phyloP scores from a whole-genome alignment of 2,888 invertebrate species.

The Synergus laeviventris region DNA sequence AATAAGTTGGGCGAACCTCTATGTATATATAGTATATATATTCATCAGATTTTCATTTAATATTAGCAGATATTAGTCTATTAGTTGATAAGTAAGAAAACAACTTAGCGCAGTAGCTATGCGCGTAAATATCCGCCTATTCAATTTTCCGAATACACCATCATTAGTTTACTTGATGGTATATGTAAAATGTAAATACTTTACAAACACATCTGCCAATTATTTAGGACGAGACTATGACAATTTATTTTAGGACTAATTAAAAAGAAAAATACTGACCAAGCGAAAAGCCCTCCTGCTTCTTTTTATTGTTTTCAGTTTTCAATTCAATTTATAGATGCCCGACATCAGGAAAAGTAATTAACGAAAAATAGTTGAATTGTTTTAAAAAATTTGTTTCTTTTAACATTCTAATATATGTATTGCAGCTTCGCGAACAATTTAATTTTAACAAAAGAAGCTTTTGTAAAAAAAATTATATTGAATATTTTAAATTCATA shows the following conservation, averaged over 20 bases:
- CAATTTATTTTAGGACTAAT: slow-evolving; percentile 50
- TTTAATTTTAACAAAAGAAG: not conserved
- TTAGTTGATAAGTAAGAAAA: not conserved
- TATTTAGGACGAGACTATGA: slow-evolving; percentile 56
- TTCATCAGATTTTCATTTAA: slow-evolving; percentile 24
- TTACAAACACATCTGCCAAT: slow-evolving; percentile 56
- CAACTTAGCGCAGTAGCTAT: slow-evolving; percentile 21
- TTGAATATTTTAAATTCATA: too few relatives aligned
- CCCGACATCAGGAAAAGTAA: not conserved
- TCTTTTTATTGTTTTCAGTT: slow-evolving; percentile 12
- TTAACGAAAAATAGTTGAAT: too few relatives aligned
- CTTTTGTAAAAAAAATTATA: not conserved
- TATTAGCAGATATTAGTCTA: too few relatives aligned
- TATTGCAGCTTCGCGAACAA: not conserved
- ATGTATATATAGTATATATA: slow-evolving; percentile 20
- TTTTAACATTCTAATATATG: not conserved
- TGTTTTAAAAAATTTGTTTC: too few relatives aligned
- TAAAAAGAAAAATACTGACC: slow-evolving; percentile 31
- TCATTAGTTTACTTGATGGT: slow-evolving; percentile 46
- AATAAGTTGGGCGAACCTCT: not conserved
- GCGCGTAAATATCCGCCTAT: slow-evolving; percentile 44
- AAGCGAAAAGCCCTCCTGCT: slow-evolving; percentile 8
- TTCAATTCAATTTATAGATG: not conserved
- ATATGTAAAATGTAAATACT: slow-evolving; percentile 43
- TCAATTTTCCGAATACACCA: not conserved